Conservation (phyloP, 1,140 invertebrate species). For the Panagrolaimus sp. region DNA sequence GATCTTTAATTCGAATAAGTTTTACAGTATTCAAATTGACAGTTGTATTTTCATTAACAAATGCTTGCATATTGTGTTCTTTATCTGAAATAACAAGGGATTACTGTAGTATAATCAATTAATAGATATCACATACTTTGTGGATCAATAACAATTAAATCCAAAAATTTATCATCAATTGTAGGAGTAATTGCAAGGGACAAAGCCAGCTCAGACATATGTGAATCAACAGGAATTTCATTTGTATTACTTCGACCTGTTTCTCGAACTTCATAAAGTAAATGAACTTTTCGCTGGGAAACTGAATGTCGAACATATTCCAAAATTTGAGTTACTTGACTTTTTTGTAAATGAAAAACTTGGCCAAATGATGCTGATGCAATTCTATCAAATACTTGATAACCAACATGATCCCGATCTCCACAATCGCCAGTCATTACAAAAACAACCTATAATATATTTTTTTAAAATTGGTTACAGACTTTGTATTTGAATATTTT, state of each 20-base stretch:
- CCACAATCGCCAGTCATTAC: constrained; percentile 71
- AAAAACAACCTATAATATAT: constrained; percentile 74
- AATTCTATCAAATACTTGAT: constrained; percentile 68
- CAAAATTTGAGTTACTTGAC: constrained; percentile 67
- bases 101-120: no score
- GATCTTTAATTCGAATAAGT: constrained; percentile 65
- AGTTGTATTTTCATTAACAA: not conserved
- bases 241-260: constrained; percentile 39
- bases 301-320: constrained; percentile 51
- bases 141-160: constrained; percentile 50
- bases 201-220: constrained; percentile 50
- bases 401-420: constrained; percentile 64
- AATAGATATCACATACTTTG: constrained; percentile 26
- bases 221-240: constrained; percentile 47
- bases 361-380: constrained; percentile 71
- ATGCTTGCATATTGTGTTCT: not conserved
- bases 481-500: not conserved
- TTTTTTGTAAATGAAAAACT: constrained; percentile 69
- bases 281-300: constrained; percentile 37
- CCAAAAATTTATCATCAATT: constrained; percentile 47
- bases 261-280: not conserved
- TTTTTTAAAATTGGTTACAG: constrained; percentile 39
- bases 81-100: constrained; percentile 3
- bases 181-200: constrained; percentile 33
- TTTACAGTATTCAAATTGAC: constrained; percentile 65